Evolutionary conservation across 2,888 invertebrate species (phyloP).

Genomic region (Stenurella melanura): DNA sequence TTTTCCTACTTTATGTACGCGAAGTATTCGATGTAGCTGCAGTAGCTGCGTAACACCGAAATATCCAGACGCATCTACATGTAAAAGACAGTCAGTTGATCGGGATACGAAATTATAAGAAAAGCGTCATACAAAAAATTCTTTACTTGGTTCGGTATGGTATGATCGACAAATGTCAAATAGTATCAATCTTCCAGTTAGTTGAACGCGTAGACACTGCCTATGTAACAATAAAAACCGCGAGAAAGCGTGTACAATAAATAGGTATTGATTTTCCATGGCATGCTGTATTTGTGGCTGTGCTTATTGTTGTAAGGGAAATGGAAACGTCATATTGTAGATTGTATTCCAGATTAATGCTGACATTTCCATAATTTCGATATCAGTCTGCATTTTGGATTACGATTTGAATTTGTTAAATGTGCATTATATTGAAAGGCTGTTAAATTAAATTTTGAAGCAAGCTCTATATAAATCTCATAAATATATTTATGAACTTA

Average conservation of each 20-base stretch:
- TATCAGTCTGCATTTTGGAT: conserved; percentile 11
- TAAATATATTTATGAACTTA: neutral
- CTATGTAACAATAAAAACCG: conserved; percentile 7
- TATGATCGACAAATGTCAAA: too few relatives aligned
- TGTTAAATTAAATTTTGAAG: conserved; percentile 20
- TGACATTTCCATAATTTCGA: neutral
- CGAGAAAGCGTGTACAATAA: neutral
- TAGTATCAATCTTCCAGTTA: neutral
- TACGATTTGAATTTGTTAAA: conserved; percentile 17
- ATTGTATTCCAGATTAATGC: conserved; percentile 23
- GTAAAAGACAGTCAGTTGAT: too few relatives aligned
- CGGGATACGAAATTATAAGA: too few relatives aligned
- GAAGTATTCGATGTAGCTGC: too few relatives aligned
- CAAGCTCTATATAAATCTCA: neutral
- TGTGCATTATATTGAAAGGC: conserved; percentile 18
- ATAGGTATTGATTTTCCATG: conserved; percentile 15
- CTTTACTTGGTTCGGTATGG: too few relatives aligned
- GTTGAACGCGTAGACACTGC: neutral
- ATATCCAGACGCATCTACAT: too few relatives aligned
- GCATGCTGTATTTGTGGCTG: conserved; percentile 30
- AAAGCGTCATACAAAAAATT: too few relatives aligned
- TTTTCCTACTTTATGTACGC: too few relatives aligned
- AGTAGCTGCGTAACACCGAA: too few relatives aligned
- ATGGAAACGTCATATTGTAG: conserved; percentile 48
- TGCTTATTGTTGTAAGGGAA: conserved; percentile 44